Evolutionary conservation across 1,140 invertebrate genomes (phyloP), one percentile per base, ranked within the genome.

Genomic region (Hylyphantes graminicola): DNA sequence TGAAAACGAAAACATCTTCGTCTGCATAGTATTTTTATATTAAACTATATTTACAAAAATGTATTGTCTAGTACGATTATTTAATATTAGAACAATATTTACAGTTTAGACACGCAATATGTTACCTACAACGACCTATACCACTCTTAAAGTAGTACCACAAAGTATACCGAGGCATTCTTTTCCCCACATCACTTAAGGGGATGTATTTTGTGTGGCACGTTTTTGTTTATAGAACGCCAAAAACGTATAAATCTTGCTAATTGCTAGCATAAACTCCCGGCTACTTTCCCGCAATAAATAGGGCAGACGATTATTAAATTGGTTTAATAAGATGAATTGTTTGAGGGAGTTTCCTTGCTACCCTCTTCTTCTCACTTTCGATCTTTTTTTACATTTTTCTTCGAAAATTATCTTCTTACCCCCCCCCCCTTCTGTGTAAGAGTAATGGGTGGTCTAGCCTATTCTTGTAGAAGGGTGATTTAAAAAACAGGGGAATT

Each of bases 211-310:
- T 70, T 79, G 55, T 35, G 64, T 64, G 35, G 35, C 35, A 35
- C 35, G 35, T 35, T 35, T 54, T 79, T 79, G 77, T 79, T 79
- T 79, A 79, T 79, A 79, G 70, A 79, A 79, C 77, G 48, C 77
- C 55, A 65, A 55, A 50, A 65, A 79, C 65, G 35, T 35, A 79
- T 79, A 79, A 79, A 79, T 79, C 77, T 79, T 35, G 13, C 77
- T 79, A 79, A 79, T 79, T 79, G 65, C 64, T 54, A 55, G 64
- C 77, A 79, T 79, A 79, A 79, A 79, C 64, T 79, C 70, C 70
- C 57, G 35, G 57, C 17, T 70, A 70, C 48, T 57, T 78, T 76
- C 17, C 15, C 15, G 75, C 50, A 67, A 79, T 79, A 79, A 70
- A 79, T n/a, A 59, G 54, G 35, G 51, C 55, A 21, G 63, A 35